These are phyloP conservation scores for Menidia beryllina DNA, from an alignment of 2,113 vertebrate species.

Conservation along the genomic window DNA sequence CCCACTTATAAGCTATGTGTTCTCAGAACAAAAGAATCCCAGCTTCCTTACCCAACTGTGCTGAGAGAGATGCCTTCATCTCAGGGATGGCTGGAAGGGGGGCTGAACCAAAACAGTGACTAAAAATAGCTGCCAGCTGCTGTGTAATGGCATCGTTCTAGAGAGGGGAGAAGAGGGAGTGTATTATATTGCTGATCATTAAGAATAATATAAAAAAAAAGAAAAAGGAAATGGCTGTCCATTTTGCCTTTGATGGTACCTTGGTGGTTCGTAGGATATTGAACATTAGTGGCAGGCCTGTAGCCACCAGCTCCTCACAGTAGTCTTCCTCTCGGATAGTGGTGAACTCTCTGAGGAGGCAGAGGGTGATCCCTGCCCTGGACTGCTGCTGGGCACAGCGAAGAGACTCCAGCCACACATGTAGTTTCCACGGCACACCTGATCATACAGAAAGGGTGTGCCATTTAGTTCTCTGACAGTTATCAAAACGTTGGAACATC, in stretches of 20 bases:
- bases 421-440: slow-evolving; percentile 97
- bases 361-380: slow-evolving; percentile 87
- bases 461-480: neutral
- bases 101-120: slow-evolving; percentile 91
- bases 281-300: slow-evolving; percentile 93
- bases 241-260: slow-evolving; percentile 66
- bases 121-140: slow-evolving; percentile 91
- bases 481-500: neutral
- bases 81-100: slow-evolving; percentile 90
- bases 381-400: slow-evolving; percentile 92
- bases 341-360: slow-evolving; percentile 90
- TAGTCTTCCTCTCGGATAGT: slow-evolving; percentile 95
- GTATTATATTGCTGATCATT: neutral
- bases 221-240: neutral
- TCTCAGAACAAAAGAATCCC: neutral
- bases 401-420: slow-evolving; percentile 95
- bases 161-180: slow-evolving; percentile 10
- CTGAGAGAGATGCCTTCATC: slow-evolving; percentile 87
- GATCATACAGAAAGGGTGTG: neutral
- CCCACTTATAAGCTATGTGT: neutral
- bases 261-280: slow-evolving; percentile 91
- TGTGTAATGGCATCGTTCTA: slow-evolving; percentile 93
- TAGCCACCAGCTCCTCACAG: slow-evolving; percentile 88
- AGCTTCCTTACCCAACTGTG: slow-evolving; percentile 88
- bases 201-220: no score